phyloP scores from a whole-genome alignment of 2,888 invertebrate genomes.

The Lasioglossum marginatum region DNA sequence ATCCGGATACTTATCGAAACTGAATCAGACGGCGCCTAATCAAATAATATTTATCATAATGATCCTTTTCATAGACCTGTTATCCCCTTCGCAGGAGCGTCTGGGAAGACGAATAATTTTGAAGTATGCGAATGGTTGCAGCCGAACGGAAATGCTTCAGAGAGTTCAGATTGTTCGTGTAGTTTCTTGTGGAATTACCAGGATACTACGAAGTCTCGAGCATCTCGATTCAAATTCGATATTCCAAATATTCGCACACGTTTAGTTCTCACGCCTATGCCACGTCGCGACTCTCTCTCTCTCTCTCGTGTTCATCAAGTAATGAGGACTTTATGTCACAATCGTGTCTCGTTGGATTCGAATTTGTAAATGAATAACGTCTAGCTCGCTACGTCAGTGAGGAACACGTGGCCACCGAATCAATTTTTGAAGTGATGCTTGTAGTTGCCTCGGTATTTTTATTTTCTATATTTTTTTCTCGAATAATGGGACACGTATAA shows the following conservation, averaged over 20 bases:
- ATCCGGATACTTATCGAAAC: background rate
- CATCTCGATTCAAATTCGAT: conserved; percentile 51
- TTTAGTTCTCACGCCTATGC: conserved; percentile 46
- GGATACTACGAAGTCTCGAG: conserved; percentile 34
- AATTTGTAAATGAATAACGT: conserved; percentile 30
- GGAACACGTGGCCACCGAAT: background rate
- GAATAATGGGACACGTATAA: background rate
- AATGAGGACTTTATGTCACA: conserved; percentile 46
- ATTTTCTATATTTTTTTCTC: background rate
- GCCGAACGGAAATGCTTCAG: conserved; percentile 5
- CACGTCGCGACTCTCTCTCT: conserved; percentile 9
- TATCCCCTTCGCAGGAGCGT: no score
- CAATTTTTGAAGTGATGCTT: background rate
- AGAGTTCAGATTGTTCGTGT: conserved; percentile 32
- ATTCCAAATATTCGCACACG: conserved; percentile 57
- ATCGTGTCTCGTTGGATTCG: conserved; percentile 28
- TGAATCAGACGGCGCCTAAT: background rate
- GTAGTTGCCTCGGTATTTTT: background rate
- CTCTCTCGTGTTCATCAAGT: background rate
- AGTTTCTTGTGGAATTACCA: conserved; percentile 54
- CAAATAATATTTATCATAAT: background rate
- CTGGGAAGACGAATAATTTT: conserved; percentile 7
- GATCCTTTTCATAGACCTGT: background rate
- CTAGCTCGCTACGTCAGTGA: background rate
- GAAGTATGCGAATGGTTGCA: conserved; percentile 24